These are phyloP conservation scores for Sarcophaga rosellei DNA, from an alignment of 2,888 invertebrate genomes.

Conservation along the genomic window DNA sequence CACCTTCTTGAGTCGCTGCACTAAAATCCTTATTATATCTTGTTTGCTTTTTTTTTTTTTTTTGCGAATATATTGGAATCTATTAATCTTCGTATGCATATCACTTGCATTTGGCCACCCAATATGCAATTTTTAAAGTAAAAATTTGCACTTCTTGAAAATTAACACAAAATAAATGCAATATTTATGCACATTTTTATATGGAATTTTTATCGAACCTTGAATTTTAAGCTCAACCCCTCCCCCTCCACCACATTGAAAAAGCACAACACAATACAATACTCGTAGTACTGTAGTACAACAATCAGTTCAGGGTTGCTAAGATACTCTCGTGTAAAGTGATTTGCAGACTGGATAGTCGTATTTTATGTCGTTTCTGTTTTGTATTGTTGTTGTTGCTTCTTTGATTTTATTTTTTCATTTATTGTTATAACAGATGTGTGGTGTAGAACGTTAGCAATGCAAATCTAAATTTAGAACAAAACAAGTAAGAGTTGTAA, in stretches of 20 bases:
- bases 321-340: not conserved
- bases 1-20: not conserved
- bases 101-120: conserved; percentile 42
- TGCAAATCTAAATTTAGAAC: conserved; percentile 24
- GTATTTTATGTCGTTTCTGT: not conserved
- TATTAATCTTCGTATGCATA: conserved; percentile 57
- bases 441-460: not conserved
- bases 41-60: not conserved
- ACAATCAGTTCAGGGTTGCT: not conserved
- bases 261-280: no score
- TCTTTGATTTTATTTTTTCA: no score
- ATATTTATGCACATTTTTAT: conserved; percentile 60
- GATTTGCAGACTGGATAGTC: not conserved
- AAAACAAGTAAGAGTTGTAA: not conserved
- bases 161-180: conserved; percentile 37
- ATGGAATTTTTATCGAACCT: conserved; percentile 45
- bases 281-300: no score
- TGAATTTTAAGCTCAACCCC: conserved; percentile 44
- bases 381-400: not conserved
- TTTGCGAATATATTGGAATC: conserved; percentile 47
- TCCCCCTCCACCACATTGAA: no score
- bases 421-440: conserved; percentile 14
- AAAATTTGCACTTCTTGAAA: conserved; percentile 29
- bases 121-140: conserved; percentile 45
- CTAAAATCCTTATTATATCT: conserved; percentile 16